These are phyloP conservation scores for Corythoichthys haematopterus DNA, from an alignment of 2,113 vertebrate genomes.

Conservation along the genomic window DNA sequence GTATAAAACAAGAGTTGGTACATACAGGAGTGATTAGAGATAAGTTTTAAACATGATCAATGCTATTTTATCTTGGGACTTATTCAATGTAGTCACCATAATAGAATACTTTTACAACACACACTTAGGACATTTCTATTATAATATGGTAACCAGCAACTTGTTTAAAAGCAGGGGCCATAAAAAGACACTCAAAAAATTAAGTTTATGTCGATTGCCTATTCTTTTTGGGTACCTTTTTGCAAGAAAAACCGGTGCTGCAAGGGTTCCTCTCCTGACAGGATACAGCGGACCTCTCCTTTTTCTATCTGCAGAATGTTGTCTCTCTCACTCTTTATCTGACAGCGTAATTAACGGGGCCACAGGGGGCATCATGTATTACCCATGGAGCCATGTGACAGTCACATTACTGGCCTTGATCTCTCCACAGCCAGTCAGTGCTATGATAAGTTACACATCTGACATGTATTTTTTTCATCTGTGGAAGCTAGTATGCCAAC, in stretches of 20 bases:
- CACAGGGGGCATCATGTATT: constrained; percentile 30
- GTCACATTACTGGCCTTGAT: constrained; percentile 43
- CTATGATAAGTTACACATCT: background rate
- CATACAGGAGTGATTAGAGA: no score
- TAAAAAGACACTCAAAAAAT: background rate
- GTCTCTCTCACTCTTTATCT: constrained; percentile 25
- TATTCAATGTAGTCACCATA: background rate
- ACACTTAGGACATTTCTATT: background rate
- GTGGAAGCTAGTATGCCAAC: background rate
- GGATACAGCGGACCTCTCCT: constrained; percentile 26
- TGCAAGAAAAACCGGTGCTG: background rate
- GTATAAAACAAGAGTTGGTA: background rate
- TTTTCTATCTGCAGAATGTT: constrained; percentile 19
- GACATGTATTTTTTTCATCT: background rate
- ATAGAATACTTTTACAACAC: background rate
- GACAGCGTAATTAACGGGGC: constrained; percentile 55
- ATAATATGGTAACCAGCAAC: background rate
- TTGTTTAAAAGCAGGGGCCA: background rate
- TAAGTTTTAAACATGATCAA: background rate
- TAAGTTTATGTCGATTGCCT: background rate
- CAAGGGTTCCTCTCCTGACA: constrained; percentile 17
- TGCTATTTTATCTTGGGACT: background rate
- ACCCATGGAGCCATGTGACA: constrained; percentile 46
- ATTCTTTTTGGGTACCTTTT: no score
- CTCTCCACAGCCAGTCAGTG: constrained; percentile 1